Evolutionary conservation across 2,113 vertebrate genomes (phyloP).

Genomic region (Nerophis ophidion): DNA sequence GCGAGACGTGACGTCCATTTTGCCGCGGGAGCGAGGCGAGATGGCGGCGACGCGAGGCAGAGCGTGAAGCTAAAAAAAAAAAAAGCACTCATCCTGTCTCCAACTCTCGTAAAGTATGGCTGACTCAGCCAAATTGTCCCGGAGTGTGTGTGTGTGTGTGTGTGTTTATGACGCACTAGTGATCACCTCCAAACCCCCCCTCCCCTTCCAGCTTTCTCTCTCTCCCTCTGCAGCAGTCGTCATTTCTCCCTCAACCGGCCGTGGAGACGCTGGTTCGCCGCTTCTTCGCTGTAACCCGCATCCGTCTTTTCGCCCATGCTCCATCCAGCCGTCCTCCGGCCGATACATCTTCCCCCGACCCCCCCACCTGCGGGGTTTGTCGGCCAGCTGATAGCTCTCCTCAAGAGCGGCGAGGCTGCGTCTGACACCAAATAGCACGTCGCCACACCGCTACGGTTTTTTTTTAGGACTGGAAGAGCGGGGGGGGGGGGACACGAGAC

Average conservation of each 20-base stretch:
- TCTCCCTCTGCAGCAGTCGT: constrained; percentile 56
- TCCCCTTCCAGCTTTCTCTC: constrained; percentile 7
- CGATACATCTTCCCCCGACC: constrained; percentile 29
- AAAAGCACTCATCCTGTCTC: constrained; percentile 15
- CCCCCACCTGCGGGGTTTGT: constrained; percentile 25
- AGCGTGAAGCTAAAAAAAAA: too few relatives aligned
- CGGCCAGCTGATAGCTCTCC: constrained; percentile 36
- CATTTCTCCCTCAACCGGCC: constrained; percentile 42
- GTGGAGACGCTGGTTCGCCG: constrained; percentile 35
- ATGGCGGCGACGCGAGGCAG: too few relatives aligned
- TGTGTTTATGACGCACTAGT: constrained; percentile 40
- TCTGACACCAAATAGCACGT: constrained; percentile 21
- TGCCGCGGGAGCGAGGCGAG: too few relatives aligned
- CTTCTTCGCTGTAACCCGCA: constrained; percentile 44
- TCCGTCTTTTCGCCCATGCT: too few relatives aligned
- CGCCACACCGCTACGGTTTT: constrained; percentile 27
- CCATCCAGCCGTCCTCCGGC: constrained; percentile 21
- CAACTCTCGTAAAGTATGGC: constrained; percentile 36
- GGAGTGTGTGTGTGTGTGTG: neutral
- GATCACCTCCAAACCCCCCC: constrained; percentile 25
- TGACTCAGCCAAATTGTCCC: constrained; percentile 47
- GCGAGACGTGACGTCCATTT: too few relatives aligned
- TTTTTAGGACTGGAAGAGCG: constrained; percentile 15
- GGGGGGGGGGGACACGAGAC: neutral
- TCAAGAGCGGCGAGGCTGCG: constrained; percentile 31